Evolutionary conservation across 2,797 vertebrate species (phyloP).

Genomic region (Sarcophilus harrisii): DNA sequence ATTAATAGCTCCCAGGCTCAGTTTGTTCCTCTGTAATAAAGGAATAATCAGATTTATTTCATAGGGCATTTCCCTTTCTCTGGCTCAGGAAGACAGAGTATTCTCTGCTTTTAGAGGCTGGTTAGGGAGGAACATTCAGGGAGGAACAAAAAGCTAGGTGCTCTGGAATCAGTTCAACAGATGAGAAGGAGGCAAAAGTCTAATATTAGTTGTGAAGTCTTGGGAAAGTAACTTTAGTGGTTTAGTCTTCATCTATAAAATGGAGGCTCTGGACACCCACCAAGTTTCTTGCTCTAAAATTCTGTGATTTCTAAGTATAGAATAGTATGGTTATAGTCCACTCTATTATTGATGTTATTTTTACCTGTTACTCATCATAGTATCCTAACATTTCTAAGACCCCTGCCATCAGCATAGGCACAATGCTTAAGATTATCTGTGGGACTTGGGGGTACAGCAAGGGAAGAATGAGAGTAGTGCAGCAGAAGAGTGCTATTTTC

Average conservation of each 20-base stretch:
- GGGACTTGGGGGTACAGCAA: neutral
- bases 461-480: neutral
- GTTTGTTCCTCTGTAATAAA: conserved; percentile 13
- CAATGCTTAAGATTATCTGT: neutral
- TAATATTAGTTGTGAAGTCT: neutral
- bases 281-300: neutral
- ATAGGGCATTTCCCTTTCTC: neutral
- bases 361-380: neutral
- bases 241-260: neutral
- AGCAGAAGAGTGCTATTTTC: neutral
- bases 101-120: neutral
- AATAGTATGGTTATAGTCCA: neutral
- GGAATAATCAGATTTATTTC: neutral
- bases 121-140: neutral
- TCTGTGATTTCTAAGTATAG: neutral
- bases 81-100: neutral
- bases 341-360: neutral
- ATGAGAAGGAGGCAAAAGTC: neutral
- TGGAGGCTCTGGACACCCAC: neutral
- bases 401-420: neutral
- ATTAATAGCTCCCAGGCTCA: neutral
- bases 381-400: neutral
- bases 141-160: neutral
- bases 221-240: neutral
- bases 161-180: neutral